Base-by-base conservation (phyloP, 2,888 invertebrate species). In the Agrotis puta region DNA sequence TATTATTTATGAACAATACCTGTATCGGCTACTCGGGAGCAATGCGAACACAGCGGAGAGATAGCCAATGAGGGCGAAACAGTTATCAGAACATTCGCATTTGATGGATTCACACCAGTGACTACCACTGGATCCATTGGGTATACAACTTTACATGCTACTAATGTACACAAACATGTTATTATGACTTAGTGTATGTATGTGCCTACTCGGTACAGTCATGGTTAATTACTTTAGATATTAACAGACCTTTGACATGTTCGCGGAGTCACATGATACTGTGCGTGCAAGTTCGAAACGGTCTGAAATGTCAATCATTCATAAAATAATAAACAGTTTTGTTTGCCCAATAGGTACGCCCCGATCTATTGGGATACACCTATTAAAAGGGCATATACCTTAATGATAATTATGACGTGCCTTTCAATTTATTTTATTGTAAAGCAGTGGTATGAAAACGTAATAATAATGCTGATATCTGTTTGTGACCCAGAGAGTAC, bases 161-260 rank as follows among this genome's bases (percentile, higher is more conserved):
- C 43, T 43, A 48, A 43, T 22, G n/a, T 56, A 54, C 27, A 53
- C 14, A 20, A 27, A 14, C 72, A 50, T 43, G 24, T 24, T 24
- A 16, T 71, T 51, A 20, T 78, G 71, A 39, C 71, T 20, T 24
- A 45, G 22, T 33, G 50, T 78, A 70, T 45, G 56, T 24, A 20
- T 33, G 3, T 70, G 45, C 33, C 70, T 78, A 14, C 73, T 33
- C 72, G 13, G n/a, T 73, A 43, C 74, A 79, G 45, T 79, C 50
- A 74, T 61, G 54, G 54, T 56, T 79, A 50, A 73, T 74, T 74
- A n/a, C 63, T 79, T 71, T 45, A 50, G 80, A 79, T 74, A 79
- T 74, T 56, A n/a, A n/a, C 18, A 73, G 74, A 74, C 74, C 80
- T 79, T 79, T 74, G 79, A 79, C 74, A 50, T 79, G 24, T 33